A percentile compares a stretch with the other conserved stretches of the same genome.
phyloP scores from a whole-genome alignment of 2,888 invertebrate genomes.

The Lamproptera curius region DNA sequence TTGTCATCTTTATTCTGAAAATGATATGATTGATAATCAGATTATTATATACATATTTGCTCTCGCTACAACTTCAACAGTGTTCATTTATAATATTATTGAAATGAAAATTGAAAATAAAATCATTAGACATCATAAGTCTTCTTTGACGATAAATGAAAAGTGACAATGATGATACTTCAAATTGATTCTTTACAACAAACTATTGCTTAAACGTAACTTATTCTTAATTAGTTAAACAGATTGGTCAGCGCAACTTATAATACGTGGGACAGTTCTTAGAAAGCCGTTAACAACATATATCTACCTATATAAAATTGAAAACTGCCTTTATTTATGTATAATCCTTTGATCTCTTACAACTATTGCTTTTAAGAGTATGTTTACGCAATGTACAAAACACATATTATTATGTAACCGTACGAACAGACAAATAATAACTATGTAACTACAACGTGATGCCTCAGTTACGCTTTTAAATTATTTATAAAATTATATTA shows the following conservation, averaged over 20 bases:
- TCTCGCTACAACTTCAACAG: too few species aligned
- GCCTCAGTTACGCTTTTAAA: neutral
- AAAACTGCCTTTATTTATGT: constrained; percentile 16
- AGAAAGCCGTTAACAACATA: constrained; percentile 21
- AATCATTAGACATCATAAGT: too few species aligned
- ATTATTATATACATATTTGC: too few species aligned
- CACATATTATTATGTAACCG: constrained; percentile 5
- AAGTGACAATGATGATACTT: too few species aligned
- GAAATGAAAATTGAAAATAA: too few species aligned
- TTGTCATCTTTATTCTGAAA: too few species aligned
- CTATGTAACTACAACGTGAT: constrained; percentile 15
- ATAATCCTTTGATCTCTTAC: constrained; percentile 13
- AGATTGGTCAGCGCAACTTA: constrained; percentile 53
- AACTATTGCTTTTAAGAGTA: constrained; percentile 18
- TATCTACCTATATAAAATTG: constrained; percentile 18
- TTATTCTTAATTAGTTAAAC: constrained; percentile 35
- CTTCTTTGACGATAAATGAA: too few species aligned
- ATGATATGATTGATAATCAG: too few species aligned
- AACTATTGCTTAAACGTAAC: constrained; percentile 34
- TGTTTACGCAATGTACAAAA: constrained; percentile 20
- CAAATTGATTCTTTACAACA: constrained; percentile 33
- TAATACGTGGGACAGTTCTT: constrained; percentile 25
- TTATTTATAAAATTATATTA: too few species aligned
- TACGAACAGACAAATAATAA: constrained; percentile 4
- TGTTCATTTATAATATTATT: too few species aligned